phyloP scores from a whole-genome alignment of 2,888 invertebrate species.

The Leptogaster cylindrica region DNA sequence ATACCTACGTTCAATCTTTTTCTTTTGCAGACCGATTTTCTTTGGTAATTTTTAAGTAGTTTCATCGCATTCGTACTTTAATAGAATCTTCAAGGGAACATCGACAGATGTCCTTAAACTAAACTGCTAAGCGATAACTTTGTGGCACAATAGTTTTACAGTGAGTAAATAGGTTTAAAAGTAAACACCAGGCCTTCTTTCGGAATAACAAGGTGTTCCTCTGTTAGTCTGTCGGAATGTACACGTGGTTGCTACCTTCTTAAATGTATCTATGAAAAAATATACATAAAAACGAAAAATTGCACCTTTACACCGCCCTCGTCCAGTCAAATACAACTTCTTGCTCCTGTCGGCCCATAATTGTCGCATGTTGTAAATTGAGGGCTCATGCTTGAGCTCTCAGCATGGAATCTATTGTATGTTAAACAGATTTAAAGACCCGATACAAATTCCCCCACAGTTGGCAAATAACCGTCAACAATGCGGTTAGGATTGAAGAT shows the following conservation, averaged over 20 bases:
- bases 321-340: slow-evolving; percentile 1
- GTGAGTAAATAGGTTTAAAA: slow-evolving; percentile 2
- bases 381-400: slow-evolving; percentile 32
- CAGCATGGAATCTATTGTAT: slow-evolving; percentile 37
- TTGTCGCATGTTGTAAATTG: slow-evolving; percentile 34
- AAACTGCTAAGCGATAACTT: slow-evolving; percentile 15
- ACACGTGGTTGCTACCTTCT: slow-evolving; percentile 21
- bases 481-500: slow-evolving; percentile 18
- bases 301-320: slow-evolving; percentile 16
- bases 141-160: slow-evolving; percentile 11
- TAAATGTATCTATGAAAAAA: slow-evolving; percentile 6
- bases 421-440: slow-evolving; percentile 42
- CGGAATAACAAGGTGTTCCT: slow-evolving; percentile 26
- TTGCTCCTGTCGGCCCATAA: slow-evolving; percentile 12
- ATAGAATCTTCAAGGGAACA: slow-evolving; percentile 2
- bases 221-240: slow-evolving; percentile 14
- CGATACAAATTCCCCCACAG: slow-evolving; percentile 40
- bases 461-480: slow-evolving; percentile 38
- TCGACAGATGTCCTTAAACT: slow-evolving; percentile 34
- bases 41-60: background rate
- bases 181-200: slow-evolving; percentile 33
- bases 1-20: background rate
- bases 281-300: slow-evolving; percentile 29
- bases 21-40: slow-evolving; percentile 4
- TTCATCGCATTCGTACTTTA: slow-evolving; percentile 24